Conservation (phyloP, 2,113 vertebrate genomes). For the Hiodon tergisus region DNA sequence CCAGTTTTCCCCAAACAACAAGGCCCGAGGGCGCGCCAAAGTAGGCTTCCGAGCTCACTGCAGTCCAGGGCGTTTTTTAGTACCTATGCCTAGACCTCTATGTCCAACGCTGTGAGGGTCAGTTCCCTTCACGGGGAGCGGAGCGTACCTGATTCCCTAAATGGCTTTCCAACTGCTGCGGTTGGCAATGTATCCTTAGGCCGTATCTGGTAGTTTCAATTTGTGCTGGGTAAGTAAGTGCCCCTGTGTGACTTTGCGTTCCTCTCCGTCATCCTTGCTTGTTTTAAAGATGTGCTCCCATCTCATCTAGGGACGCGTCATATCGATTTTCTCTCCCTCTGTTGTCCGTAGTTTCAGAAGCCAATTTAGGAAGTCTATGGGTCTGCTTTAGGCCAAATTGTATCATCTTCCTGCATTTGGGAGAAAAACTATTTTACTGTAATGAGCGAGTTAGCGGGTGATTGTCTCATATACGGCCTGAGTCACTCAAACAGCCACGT, state of each 20-base stretch:
- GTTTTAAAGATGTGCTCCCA: background rate
- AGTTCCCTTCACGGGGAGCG: too few relatives aligned
- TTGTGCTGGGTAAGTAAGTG: too few relatives aligned
- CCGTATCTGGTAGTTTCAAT: too few relatives aligned
- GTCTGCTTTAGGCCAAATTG: background rate
- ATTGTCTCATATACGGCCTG: background rate
- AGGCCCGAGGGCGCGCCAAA: too few relatives aligned
- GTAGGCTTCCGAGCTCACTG: too few relatives aligned
- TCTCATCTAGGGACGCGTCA: background rate
- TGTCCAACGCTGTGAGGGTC: too few relatives aligned
- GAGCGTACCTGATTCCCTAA: too few relatives aligned
- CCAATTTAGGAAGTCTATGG: background rate
- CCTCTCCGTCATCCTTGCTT: background rate
- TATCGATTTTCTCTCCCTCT: background rate
- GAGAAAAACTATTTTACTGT: background rate
- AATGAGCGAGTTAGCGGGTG: background rate
- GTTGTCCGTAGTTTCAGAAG: background rate
- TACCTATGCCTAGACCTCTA: too few relatives aligned
- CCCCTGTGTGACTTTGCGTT: background rate
- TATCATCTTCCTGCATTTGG: background rate
- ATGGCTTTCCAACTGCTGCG: too few relatives aligned
- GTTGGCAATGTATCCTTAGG: too few relatives aligned
- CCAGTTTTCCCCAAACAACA: too few relatives aligned
- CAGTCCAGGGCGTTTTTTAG: too few relatives aligned
- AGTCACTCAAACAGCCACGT: background rate